Base-by-base conservation (phyloP, 2,888 invertebrate genomes). In the Ophioninae sp. region DNA sequence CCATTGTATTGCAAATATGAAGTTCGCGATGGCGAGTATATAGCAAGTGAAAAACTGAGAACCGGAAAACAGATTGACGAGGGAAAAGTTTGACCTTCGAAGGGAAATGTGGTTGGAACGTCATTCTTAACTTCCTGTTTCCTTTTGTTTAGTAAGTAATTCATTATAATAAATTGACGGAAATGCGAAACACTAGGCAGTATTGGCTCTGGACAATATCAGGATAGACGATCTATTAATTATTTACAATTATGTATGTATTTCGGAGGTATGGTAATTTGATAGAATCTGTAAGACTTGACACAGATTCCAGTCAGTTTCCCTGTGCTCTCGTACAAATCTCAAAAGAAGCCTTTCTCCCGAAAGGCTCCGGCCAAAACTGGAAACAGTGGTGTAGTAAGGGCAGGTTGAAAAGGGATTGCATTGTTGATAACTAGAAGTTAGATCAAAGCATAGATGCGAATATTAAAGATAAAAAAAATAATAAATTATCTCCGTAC, bases 1-100 rank as follows among this genome's bases (percentile, higher is more conserved):
- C 56, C 64, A 73, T 64, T 62, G 69, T 79, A 81, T 79, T 72
- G 62, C 61, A 57, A 72, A 81, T 76, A 70, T 77, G 41, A 78
- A 72, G 65, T 57, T 13, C 50, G 17, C 50, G 50, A 41, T 41
- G 41, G 30, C 1, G 30, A 30, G 30, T 30, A 30, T 30, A 30
- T 30, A 30, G 30, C 30, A 30, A 30, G 30, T 30, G 30, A 30
- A 30, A 30, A 30, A 30, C 2, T 30, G 30, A 30, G 30, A 30
- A 30, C 3, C 30, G 2, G 30, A 30, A 30, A 30, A 50, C 13
- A 13, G 50, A 13, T 50, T 10, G 50, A 30, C 30, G 50, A 10
- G 13, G 17, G 17, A 50, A 50, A 50, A 17, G 5, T 50, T 5
- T 17, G 50, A 17, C 0, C 5, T 13, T 17, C 17, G 17, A 50